These are phyloP conservation scores for Liposcelis brunnea DNA, from an alignment of 2,888 invertebrate species.

Conservation along the genomic window DNA sequence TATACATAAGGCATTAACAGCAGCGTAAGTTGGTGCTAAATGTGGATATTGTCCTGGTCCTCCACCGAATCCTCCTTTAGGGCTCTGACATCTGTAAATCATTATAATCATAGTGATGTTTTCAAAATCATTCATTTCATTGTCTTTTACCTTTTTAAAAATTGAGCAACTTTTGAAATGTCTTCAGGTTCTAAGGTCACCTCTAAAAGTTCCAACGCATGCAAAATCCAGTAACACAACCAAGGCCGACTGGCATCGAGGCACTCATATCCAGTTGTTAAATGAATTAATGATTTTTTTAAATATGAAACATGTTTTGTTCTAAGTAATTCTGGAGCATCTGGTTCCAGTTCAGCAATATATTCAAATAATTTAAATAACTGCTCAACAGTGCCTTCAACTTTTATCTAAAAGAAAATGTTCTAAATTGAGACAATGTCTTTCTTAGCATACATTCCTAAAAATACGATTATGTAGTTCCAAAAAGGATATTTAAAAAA, in stretches of 20 bases:
- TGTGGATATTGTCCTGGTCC: conserved; percentile 88
- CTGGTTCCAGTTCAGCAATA: conserved; percentile 32
- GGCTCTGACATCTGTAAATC: conserved; percentile 46
- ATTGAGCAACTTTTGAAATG: conserved; percentile 36
- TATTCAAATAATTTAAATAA: conserved; percentile 33
- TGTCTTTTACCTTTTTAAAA: conserved; percentile 35
- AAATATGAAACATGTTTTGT: conserved; percentile 47
- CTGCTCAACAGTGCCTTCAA: conserved; percentile 37
- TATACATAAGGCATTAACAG: conserved; percentile 80
- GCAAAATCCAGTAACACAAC: conserved; percentile 94
- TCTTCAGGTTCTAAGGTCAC: conserved; percentile 38
- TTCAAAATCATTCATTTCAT: not conserved
- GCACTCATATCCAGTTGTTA: conserved; percentile 57
- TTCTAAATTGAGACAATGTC: conserved; percentile 10
- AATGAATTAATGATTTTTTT: conserved; percentile 43
- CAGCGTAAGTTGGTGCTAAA: conserved; percentile 94
- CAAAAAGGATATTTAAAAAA: conserved; percentile 29
- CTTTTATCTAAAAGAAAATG: conserved; percentile 29
- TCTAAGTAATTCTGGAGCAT: conserved; percentile 41
- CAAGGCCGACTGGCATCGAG: conserved; percentile 92
- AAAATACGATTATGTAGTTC: too few relatives aligned
- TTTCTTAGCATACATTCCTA: too few relatives aligned
- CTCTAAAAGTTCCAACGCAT: conserved; percentile 65
- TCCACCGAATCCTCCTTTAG: conserved; percentile 79
- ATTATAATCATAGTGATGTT: not conserved